Conservation (phyloP, 1,140 invertebrate species). For the Pogonomyrmex barbatus region DNA sequence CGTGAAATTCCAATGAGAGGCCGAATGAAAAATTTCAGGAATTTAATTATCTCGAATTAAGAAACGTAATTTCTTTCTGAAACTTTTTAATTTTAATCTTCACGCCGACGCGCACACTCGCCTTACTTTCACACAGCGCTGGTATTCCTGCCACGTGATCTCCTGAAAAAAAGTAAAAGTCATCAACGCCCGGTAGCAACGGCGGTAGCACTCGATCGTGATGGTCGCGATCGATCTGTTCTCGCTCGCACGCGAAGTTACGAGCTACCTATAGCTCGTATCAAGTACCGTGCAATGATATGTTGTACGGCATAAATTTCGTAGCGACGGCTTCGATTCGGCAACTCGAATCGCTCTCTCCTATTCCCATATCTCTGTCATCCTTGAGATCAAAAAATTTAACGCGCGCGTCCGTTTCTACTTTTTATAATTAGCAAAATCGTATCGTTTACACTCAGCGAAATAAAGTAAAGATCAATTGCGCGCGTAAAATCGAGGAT, state of each 20-base stretch:
- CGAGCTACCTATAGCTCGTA: conserved; percentile 54
- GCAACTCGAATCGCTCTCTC: neutral
- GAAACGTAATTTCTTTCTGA: neutral
- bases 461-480: neutral
- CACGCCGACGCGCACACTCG: neutral
- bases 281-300: conserved; percentile 59
- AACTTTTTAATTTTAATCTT: neutral
- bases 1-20: neutral
- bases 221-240: conserved; percentile 60
- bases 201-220: conserved; percentile 58
- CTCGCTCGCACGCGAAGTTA: conserved; percentile 55
- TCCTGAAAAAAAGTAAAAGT: conserved; percentile 60
- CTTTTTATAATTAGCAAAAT: neutral
- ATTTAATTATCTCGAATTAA: neutral
- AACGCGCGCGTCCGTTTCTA: neutral
- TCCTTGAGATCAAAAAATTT: neutral
- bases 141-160: conserved; percentile 46
- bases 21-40: neutral
- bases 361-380: neutral
- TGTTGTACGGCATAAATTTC: conserved; percentile 41
- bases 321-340: conserved; percentile 41
- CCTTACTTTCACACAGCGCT: conserved; percentile 43
- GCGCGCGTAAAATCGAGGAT: neutral
- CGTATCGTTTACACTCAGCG: too few species aligned
- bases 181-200: conserved; percentile 53